Conservation (phyloP, 2,113 vertebrate species). For the Centrocercus urophasianus region DNA sequence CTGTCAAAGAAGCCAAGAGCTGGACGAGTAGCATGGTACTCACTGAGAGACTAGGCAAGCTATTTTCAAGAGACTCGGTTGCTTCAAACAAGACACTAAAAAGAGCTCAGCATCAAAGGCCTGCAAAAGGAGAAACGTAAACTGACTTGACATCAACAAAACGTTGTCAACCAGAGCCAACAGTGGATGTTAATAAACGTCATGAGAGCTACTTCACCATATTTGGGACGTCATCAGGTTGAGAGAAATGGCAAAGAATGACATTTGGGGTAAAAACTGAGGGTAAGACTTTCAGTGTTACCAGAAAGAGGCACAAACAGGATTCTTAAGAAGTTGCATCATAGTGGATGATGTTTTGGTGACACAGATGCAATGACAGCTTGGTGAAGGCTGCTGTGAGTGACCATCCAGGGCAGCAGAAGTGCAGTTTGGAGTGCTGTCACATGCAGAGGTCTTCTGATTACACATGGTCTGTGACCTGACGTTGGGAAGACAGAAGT, state of each 20-base stretch:
- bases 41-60: background rate
- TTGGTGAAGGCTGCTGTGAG: background rate
- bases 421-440: background rate
- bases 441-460: background rate
- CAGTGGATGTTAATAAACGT: conserved; percentile 1
- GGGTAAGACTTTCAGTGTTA: background rate
- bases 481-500: background rate
- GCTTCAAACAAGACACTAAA: background rate
- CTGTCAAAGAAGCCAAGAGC: background rate
- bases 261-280: conserved; percentile 2
- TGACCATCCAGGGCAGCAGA: background rate
- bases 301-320: background rate
- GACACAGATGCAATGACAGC: background rate
- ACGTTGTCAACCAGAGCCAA: background rate
- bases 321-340: background rate
- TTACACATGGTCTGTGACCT: fast-evolving
- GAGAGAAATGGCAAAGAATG: background rate
- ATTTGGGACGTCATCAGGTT: conserved; percentile 23
- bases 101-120: conserved; percentile 2
- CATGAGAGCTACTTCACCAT: background rate
- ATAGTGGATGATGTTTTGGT: fast-evolving
- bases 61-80: background rate
- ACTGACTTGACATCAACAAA: background rate
- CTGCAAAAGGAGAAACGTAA: background rate
- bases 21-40: background rate